These are phyloP conservation scores for Eubasilissa regina DNA, from an alignment of 1,140 invertebrate species.

Conservation along the genomic window DNA sequence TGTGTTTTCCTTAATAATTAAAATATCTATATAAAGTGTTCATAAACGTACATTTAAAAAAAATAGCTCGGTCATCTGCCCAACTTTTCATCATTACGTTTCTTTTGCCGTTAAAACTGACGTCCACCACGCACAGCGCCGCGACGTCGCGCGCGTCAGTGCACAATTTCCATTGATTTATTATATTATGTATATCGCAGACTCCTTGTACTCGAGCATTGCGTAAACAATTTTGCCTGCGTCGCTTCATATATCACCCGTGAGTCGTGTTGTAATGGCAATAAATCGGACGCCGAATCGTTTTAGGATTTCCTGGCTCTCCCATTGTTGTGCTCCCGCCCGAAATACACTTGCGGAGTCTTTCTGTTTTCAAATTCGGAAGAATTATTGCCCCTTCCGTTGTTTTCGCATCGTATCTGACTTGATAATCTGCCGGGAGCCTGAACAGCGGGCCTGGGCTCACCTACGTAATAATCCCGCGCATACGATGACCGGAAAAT, in stretches of 20 bases:
- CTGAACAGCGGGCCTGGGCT: neutral
- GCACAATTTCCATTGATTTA: too few relatives aligned
- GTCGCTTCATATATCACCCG: conserved; percentile 48
- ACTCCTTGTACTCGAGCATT: neutral
- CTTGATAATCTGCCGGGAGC: conserved; percentile 28
- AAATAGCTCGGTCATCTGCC: too few relatives aligned
- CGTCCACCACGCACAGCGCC: too few relatives aligned
- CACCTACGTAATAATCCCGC: neutral
- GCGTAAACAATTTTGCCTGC: conserved; percentile 39
- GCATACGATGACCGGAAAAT: neutral
- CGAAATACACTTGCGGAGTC: conserved; percentile 32
- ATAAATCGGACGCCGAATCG: conserved; percentile 54
- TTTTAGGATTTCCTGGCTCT: conserved; percentile 55
- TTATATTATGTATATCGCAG: too few relatives aligned
- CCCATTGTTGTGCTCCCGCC: conserved; percentile 44
- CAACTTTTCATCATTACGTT: too few relatives aligned
- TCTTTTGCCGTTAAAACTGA: too few relatives aligned
- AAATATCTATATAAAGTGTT: too few relatives aligned
- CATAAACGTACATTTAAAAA: too few relatives aligned
- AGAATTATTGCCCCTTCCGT: conserved; percentile 42
- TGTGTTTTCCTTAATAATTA: too few relatives aligned
- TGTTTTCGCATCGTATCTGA: conserved; percentile 39
- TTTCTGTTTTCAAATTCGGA: conserved; percentile 42
- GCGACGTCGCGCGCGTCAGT: too few relatives aligned
- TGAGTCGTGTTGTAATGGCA: conserved; percentile 54